Evolutionary conservation across 2,888 invertebrate species (phyloP).

Genomic region (Ectemnius cavifrons): DNA sequence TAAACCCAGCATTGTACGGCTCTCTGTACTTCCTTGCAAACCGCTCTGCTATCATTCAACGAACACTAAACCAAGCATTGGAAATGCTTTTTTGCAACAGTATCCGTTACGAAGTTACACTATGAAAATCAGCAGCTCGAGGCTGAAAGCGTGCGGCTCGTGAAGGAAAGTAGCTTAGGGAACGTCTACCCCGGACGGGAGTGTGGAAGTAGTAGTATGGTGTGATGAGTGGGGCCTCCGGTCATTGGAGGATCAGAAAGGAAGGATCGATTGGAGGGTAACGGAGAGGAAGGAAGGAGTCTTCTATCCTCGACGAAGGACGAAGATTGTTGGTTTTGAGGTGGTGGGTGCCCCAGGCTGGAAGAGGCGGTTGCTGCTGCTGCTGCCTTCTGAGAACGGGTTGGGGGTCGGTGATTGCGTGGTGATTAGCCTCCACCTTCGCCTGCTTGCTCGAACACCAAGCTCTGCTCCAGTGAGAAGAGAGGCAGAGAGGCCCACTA

Average conservation of each 20-base stretch:
- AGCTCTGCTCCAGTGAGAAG: constrained; percentile 12
- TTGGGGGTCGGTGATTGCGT: constrained; percentile 73
- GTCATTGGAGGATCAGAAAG: constrained; percentile 53
- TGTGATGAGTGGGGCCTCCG: constrained; percentile 57
- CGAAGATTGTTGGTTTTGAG: constrained; percentile 76
- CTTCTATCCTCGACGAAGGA: constrained; percentile 61
- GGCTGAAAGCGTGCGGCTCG: no score
- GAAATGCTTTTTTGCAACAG: no score
- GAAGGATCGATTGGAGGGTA: constrained; percentile 16
- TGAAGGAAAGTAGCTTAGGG: no score
- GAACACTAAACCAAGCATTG: no score
- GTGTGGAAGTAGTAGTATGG: constrained; percentile 59
- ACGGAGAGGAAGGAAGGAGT: constrained; percentile 42
- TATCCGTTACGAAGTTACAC: no score
- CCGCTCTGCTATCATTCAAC: no score
- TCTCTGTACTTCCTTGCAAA: no score
- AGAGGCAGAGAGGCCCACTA: constrained; percentile 10
- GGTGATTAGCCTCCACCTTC: constrained; percentile 74
- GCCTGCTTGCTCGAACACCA: constrained; percentile 50
- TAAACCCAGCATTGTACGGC: no score
- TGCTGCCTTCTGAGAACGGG: constrained; percentile 69
- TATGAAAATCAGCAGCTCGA: no score
- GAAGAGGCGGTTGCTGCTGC: constrained; percentile 58
- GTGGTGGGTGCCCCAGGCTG: constrained; percentile 64
- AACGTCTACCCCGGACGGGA: no score